phyloP scores from a whole-genome alignment of 2,888 invertebrate genomes.

The Dasysyrphus albostriatus region DNA sequence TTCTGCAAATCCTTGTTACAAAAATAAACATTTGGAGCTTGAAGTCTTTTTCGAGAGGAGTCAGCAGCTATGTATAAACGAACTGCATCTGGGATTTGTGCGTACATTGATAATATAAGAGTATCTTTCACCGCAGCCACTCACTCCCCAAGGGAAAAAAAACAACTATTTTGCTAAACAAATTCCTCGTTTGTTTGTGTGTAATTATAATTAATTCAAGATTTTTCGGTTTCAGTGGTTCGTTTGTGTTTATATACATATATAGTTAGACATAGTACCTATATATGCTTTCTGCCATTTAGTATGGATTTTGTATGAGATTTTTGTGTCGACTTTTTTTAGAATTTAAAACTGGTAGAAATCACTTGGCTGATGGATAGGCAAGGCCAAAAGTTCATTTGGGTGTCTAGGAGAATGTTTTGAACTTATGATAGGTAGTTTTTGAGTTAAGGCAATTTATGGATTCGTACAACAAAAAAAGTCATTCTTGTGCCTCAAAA shows the following conservation, averaged over 20 bases:
- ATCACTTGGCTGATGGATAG: not conserved
- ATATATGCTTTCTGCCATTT: too few relatives aligned
- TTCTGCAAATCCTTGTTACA: constrained; percentile 56
- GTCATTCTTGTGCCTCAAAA: too few relatives aligned
- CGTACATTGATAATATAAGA: not conserved
- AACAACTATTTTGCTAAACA: constrained; percentile 1
- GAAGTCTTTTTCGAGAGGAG: constrained; percentile 8
- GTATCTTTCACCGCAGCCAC: constrained; percentile 2
- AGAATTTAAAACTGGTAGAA: not conserved
- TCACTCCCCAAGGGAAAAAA: not conserved
- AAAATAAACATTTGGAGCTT: constrained; percentile 65
- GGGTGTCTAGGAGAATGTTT: constrained; percentile 33
- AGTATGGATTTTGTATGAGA: not conserved
- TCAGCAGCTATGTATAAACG: not conserved
- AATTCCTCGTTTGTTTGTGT: constrained; percentile 31
- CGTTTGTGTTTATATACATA: not conserved
- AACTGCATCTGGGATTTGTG: constrained; percentile 64
- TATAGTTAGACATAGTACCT: not conserved
- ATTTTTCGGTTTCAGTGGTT: constrained; percentile 30
- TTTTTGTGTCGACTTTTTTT: too few relatives aligned
- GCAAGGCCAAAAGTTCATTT: constrained; percentile 45
- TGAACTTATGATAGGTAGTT: not conserved
- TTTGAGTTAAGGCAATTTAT: not conserved
- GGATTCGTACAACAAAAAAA: not conserved
- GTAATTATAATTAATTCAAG: constrained; percentile 53